Evolutionary conservation across 23 tunicate genomes (phyloP).

Genomic region (Phallusia fumigata): DNA sequence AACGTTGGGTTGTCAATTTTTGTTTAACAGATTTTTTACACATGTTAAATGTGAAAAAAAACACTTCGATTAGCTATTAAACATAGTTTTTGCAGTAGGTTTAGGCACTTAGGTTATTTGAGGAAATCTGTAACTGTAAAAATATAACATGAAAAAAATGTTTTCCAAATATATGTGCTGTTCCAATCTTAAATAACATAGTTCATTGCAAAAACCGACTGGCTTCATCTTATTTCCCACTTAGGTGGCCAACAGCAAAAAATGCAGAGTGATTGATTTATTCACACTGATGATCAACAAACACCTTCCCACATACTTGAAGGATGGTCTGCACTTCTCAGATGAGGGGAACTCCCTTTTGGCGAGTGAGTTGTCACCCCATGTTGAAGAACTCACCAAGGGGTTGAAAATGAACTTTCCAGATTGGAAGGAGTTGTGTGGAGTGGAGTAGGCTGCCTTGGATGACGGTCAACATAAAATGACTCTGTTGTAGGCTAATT

Average conservation of each 20-base stretch:
- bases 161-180: no score
- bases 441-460: not conserved
- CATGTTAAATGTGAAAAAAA: not conserved
- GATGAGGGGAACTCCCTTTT: constrained; percentile 55
- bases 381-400: constrained; percentile 30
- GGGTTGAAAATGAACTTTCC: constrained; percentile 30
- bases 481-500: no score
- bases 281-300: constrained; percentile 28
- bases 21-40: no score
- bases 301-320: constrained; percentile 13
- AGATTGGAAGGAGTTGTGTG: constrained; percentile 26
- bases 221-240: not conserved
- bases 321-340: constrained; percentile 75
- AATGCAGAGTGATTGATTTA: constrained; percentile 42
- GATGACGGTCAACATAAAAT: no score
- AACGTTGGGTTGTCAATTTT: no score
- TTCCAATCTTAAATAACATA: no score
- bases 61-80: no score
- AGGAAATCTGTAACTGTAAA: no score
- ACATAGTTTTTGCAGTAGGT: no score
- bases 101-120: no score
- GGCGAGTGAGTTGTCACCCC: constrained; percentile 31
- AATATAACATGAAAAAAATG: no score
- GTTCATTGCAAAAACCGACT: not conserved
- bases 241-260: constrained; percentile 44